phyloP scores from a whole-genome alignment of 2,113 vertebrate genomes.

The Anseranas semipalmata region DNA sequence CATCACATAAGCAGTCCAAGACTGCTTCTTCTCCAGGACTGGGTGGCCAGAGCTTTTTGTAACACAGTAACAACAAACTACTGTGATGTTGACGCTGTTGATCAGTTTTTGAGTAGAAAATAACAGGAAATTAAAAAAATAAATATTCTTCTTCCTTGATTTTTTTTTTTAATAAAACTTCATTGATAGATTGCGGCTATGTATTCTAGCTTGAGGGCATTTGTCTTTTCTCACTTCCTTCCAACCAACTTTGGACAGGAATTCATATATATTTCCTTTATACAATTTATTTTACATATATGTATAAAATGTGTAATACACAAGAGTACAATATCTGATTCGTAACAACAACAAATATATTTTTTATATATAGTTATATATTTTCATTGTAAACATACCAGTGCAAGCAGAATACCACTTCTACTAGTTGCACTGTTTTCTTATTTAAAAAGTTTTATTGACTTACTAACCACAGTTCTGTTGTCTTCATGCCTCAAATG shows the following conservation, averaged over 20 bases:
- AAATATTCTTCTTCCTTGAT: background rate
- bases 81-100: background rate
- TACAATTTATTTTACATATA: background rate
- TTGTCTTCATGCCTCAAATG: background rate
- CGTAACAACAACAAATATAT: background rate
- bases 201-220: background rate
- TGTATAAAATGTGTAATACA: background rate
- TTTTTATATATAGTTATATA: background rate
- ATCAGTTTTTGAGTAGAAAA: background rate
- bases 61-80: background rate
- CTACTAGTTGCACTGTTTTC: background rate
- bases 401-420: background rate
- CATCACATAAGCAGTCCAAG: fast-evolving
- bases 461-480: background rate
- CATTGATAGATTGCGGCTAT: background rate
- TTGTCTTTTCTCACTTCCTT: background rate
- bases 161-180: background rate
- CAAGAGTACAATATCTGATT: background rate
- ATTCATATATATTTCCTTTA: background rate
- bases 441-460: background rate
- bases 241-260: background rate
- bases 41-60: background rate
- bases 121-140: background rate
- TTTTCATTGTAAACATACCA: background rate
- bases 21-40: background rate